These are phyloP conservation scores for Helicoverpa zea DNA, from an alignment of 1,140 invertebrate genomes.

Conservation along the genomic window DNA sequence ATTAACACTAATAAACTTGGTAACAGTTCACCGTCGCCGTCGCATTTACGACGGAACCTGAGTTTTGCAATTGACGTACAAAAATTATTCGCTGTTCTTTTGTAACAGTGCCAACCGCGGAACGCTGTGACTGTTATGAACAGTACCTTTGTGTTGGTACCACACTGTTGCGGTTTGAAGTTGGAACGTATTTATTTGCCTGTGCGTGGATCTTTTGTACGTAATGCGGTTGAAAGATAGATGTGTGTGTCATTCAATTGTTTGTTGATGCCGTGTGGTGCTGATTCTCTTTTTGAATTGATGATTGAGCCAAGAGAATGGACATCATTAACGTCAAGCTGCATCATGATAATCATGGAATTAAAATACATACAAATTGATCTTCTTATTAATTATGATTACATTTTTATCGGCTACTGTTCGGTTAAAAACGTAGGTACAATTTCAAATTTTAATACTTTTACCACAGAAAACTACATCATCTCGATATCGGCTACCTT, in stretches of 20 bases:
- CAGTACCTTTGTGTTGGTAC: constrained; percentile 20
- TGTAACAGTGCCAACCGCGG: constrained; percentile 37
- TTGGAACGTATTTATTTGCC: constrained; percentile 15
- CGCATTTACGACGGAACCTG: constrained; percentile 9
- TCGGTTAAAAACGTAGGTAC: too few relatives aligned
- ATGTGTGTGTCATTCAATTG: too few relatives aligned
- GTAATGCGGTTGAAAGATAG: neutral
- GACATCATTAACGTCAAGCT: too few relatives aligned
- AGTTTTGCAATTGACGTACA: constrained; percentile 53
- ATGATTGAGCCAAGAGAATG: too few relatives aligned
- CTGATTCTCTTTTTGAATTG: too few relatives aligned
- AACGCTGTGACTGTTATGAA: constrained; percentile 12
- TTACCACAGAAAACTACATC: too few relatives aligned
- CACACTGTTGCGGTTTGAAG: constrained; percentile 28
- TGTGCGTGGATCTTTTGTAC: constrained; percentile 20
- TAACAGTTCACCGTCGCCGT: constrained; percentile 16
- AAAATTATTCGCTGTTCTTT: constrained; percentile 37
- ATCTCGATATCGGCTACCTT: neutral
- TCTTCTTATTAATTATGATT: too few relatives aligned
- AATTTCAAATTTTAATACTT: too few relatives aligned
- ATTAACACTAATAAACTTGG: constrained; percentile 59
- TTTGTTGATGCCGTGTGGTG: too few relatives aligned
- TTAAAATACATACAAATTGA: too few relatives aligned
- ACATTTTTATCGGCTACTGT: too few relatives aligned
- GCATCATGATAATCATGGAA: too few relatives aligned